Evolutionary conservation across 2,797 vertebrate genomes (phyloP).

Genomic region (Danio albolineatus): DNA sequence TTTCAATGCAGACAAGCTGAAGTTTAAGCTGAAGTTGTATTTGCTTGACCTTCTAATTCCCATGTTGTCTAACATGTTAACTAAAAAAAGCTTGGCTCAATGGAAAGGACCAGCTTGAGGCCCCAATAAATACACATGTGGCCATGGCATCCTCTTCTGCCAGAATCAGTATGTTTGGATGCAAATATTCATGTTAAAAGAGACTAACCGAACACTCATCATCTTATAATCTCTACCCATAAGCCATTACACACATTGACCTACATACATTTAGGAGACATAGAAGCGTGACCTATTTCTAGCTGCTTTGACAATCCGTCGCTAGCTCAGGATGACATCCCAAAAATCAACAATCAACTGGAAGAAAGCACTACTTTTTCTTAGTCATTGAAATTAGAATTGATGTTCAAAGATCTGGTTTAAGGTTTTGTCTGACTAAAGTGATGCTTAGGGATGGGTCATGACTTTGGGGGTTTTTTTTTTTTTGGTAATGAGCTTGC

Average conservation of each 20-base stretch:
- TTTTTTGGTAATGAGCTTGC: slow-evolving; percentile 10
- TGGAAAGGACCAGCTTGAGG: not conserved
- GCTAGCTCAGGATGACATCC: slow-evolving; percentile 20
- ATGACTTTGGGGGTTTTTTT: slow-evolving; percentile 9
- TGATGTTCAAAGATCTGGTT: slow-evolving; percentile 1
- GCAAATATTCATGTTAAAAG: slow-evolving; percentile 5
- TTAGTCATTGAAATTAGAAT: slow-evolving; percentile 15
- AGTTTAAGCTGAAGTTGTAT: not conserved
- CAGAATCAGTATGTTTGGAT: not conserved
- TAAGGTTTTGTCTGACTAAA: slow-evolving; percentile 4
- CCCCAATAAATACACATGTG: not conserved
- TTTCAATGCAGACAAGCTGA: not conserved
- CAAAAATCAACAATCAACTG: slow-evolving; percentile 24
- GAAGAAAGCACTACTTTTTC: not conserved
- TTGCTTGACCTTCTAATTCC: not conserved
- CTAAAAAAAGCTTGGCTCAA: not conserved
- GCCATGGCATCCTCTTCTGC: not conserved
- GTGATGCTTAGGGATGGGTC: slow-evolving; percentile 7
- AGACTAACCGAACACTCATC: slow-evolving; percentile 17
- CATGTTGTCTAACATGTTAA: not conserved
- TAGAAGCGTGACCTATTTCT: slow-evolving; percentile 23
- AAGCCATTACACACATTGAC: slow-evolving; percentile 35
- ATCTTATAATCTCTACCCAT: slow-evolving; percentile 35
- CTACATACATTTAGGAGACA: slow-evolving; percentile 18
- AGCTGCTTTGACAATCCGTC: not conserved